These are phyloP conservation scores for Sminthurides bifidus DNA, from an alignment of 1,140 invertebrate species.

Conservation along the genomic window DNA sequence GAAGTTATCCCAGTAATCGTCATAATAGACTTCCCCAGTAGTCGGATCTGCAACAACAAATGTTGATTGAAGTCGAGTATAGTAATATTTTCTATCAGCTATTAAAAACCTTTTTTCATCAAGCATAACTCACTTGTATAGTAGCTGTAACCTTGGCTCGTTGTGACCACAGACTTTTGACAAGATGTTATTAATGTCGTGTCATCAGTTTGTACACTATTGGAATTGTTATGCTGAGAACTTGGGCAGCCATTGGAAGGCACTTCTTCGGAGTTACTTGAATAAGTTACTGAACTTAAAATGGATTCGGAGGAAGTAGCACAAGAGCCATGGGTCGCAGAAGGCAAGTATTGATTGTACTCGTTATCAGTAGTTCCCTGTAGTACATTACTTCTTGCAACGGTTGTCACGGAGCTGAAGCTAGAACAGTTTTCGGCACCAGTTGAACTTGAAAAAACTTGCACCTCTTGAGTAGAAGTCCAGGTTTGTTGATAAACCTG, in stretches of 20 bases:
- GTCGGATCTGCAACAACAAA: not conserved
- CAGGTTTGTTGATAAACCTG: too few species aligned
- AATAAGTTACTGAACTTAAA: too few species aligned
- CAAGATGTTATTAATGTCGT: too few species aligned
- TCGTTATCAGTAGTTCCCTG: slow-evolving; percentile 14
- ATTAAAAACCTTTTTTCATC: slow-evolving; percentile 1
- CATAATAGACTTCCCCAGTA: slow-evolving; percentile 39
- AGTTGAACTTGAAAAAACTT: too few species aligned
- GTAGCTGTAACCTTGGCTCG: slow-evolving; percentile 14
- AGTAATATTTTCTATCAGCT: too few species aligned
- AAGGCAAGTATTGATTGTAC: slow-evolving; percentile 29
- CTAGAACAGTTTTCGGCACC: too few species aligned
- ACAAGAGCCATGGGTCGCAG: slow-evolving; percentile 7
- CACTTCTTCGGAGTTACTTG: slow-evolving; percentile 6
- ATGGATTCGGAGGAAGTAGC: too few species aligned
- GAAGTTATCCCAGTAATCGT: slow-evolving; percentile 66
- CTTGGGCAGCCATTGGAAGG: slow-evolving; percentile 7
- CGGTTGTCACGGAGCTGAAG: too few species aligned
- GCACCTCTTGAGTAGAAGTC: too few species aligned
- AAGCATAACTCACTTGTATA: slow-evolving; percentile 22
- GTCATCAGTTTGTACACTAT: too few species aligned
- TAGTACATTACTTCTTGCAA: not conserved
- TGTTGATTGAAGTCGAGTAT: not conserved
- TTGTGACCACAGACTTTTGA: too few species aligned
- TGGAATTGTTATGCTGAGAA: not conserved